Base-by-base conservation (phyloP, 2,888 invertebrate species). In the Cosmorhoe ocellata region DNA sequence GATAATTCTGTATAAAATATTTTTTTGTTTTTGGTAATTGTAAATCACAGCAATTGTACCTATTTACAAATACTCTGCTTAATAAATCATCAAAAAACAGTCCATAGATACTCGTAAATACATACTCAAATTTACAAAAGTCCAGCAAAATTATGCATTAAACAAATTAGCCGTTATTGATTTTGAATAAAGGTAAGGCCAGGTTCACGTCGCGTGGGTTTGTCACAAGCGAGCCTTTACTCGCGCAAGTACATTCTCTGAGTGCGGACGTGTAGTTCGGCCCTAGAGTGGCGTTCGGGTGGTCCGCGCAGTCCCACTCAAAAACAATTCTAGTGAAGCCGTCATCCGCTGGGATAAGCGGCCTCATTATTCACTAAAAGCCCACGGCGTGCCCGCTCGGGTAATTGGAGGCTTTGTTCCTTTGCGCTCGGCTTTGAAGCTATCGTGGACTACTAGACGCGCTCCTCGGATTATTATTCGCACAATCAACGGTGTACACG, bases 331-430 rank as follows among this genome's bases (percentile, higher is more conserved):
- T 73, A 84, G 81, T 79, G 82, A 78, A 82, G 76, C 81, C 83
- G 79, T 83, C 85, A 82, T 81, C 77, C 76, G 67, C 70, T 66
- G 76, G 83, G 81, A 83, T 87, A 88, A 88, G 84, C 86, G 81
- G 81, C 85, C 62, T 87, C 87, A 88, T 90, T 88, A 89, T 86
- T 87, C 85, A 87, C 86, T 87, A 87, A 89, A 88, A 86, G 86
- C 87, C 82, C 84, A 87, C 84, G 79, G 87, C 88, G 81, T 84
- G 86, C 85, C 76, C 77, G 81, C 78, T 77, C 74, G 77, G 84
- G 81, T 89, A 89, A 89, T 89, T 87, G 86, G 81, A 83, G 82
- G 84, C 86, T 88, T 87, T 88, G 85, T 87, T 85, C 84, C 84
- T 85, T 84, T 81, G 79, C 83, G 74, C 77, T 71, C 71, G 71